These are phyloP conservation scores for Lepisosteus osseus DNA, from an alignment of 2,113 vertebrate species.

Conservation along the genomic window DNA sequence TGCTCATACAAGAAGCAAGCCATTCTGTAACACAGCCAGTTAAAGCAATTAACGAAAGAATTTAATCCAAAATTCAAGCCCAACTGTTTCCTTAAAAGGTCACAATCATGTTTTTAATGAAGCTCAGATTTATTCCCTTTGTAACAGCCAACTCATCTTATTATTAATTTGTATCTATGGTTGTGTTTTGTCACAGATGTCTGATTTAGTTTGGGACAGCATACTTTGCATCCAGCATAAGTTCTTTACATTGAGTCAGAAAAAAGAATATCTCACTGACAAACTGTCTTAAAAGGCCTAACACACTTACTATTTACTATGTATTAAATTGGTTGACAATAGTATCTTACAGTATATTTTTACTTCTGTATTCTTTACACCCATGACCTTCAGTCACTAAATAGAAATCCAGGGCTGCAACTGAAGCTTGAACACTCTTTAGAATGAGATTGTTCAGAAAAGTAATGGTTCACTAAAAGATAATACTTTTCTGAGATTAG, in stretches of 20 bases:
- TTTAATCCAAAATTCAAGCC: conserved; percentile 31
- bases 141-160: conserved; percentile 31
- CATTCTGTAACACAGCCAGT: conserved; percentile 39
- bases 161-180: conserved; percentile 43
- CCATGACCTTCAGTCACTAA: conserved; percentile 5
- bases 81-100: conserved; percentile 42
- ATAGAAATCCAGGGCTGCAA: neutral
- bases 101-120: conserved; percentile 42
- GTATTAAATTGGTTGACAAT: conserved; percentile 9
- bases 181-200: conserved; percentile 39
- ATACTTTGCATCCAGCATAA: conserved; percentile 28
- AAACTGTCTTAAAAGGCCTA: conserved; percentile 10
- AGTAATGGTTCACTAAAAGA: conserved; percentile 9
- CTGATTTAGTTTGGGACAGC: conserved; percentile 29
- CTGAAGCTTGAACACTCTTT: neutral
- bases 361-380: conserved; percentile 16
- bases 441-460: neutral
- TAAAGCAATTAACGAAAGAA: conserved; percentile 44
- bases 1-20: conserved; percentile 27
- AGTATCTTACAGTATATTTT: conserved; percentile 11
- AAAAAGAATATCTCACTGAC: conserved; percentile 25
- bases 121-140: conserved; percentile 35
- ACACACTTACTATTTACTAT: neutral
- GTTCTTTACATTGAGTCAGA: conserved; percentile 22
- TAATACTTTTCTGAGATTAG: conserved; percentile 15